Conservation (phyloP, 2,888 invertebrate genomes). For the Cataglyphis livida region DNA sequence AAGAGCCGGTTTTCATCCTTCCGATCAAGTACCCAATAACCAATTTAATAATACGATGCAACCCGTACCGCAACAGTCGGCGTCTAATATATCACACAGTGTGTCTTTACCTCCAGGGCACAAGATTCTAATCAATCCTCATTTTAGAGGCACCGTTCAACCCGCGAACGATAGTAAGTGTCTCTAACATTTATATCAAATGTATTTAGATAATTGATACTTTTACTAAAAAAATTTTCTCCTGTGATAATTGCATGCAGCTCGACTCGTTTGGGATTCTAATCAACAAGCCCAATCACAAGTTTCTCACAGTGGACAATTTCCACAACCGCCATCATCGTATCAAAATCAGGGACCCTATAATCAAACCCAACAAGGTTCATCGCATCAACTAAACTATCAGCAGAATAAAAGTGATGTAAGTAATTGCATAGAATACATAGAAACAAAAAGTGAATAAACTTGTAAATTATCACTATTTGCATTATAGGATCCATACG, state of each 20-base stretch:
- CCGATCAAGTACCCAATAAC: constrained; percentile 69
- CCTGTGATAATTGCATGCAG: constrained; percentile 61
- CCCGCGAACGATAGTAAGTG: constrained; percentile 87
- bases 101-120: constrained; percentile 85
- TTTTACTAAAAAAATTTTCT: neutral
- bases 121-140: constrained; percentile 90
- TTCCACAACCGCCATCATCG: constrained; percentile 67
- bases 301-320: constrained; percentile 68
- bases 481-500: constrained; percentile 82
- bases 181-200: neutral
- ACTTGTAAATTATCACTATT: constrained; percentile 19
- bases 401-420: constrained; percentile 81
- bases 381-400: constrained; percentile 75
- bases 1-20: constrained; percentile 67
- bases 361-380: constrained; percentile 73
- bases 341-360: constrained; percentile 78
- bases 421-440: constrained; percentile 54
- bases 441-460: neutral
- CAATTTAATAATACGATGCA: constrained; percentile 73
- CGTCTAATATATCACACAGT: constrained; percentile 74
- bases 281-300: constrained; percentile 75
- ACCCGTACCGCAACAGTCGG: constrained; percentile 64
- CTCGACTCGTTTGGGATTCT: constrained; percentile 81
- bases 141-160: constrained; percentile 88
- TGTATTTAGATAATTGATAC: neutral